Evolutionary conservation across 2,113 vertebrate species (phyloP).

Genomic region (Columbina picui): DNA sequence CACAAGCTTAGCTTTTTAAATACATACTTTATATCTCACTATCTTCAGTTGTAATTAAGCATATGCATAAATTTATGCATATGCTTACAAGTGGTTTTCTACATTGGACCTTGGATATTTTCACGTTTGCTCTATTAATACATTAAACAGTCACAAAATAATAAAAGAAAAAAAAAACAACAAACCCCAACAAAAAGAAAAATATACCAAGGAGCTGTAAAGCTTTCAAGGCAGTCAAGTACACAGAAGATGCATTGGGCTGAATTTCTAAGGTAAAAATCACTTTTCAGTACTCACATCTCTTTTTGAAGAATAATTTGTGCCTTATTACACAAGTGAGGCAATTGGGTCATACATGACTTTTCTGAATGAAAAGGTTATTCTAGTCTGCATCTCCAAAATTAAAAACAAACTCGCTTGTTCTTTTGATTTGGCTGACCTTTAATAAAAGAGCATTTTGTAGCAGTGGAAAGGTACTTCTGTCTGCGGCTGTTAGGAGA

Average conservation of each 20-base stretch:
- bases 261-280: constrained; percentile 2
- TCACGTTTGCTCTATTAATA: background rate
- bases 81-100: background rate
- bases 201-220: background rate
- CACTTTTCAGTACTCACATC: background rate
- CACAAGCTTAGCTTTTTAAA: constrained; percentile 16
- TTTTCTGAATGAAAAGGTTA: constrained; percentile 69
- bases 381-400: constrained; percentile 56
- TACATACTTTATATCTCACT: background rate
- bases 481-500: constrained; percentile 69
- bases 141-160: background rate
- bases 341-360: constrained; percentile 31
- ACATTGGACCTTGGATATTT: background rate
- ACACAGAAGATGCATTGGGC: background rate
- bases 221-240: background rate
- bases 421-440: constrained; percentile 67
- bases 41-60: background rate
- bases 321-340: constrained; percentile 18
- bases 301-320: constrained; percentile 34
- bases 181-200: background rate
- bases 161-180: background rate
- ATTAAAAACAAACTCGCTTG: constrained; percentile 52
- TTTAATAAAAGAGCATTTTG: constrained; percentile 70
- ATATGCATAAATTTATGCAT: background rate
- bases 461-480: constrained; percentile 71